Base-by-base conservation (phyloP, 2,797 vertebrate genomes). In the Gallirallus australis region DNA sequence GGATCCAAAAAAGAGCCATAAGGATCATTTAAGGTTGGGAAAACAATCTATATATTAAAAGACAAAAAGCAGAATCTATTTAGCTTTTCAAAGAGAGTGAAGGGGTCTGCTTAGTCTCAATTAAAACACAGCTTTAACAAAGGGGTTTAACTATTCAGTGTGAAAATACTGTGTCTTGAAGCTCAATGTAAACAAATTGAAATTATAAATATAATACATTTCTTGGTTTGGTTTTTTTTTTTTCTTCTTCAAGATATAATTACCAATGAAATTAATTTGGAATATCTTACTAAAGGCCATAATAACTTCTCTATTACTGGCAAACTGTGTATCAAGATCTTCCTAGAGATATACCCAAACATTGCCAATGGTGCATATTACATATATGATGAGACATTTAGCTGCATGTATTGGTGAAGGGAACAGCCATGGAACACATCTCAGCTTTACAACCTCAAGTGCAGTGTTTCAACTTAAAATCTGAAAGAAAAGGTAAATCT, bases 231-330 rank as follows among this genome's bases (percentile, higher is more conserved):
- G 33, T 37, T 7, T 52, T 28, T 15, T 28, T 28, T 25, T 25
- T 50, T 52, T 27, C 21, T 57, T 31, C 23, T 7, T 0, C 11
- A 16, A n/a, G n/a, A 39, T 1, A 6, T 31, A 31, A 15, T 59
- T 54, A 33, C 9, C 15, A 73, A 56, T 71, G 33, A 53, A 75
- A 91, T 48, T 18, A 40, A 6, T n/a, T 37, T 10, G 5, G 4
- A 2, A 53, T 9, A 23, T 56, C 13, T 60, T 71, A 47, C 15
- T 65, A 64, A 86, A 88, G 23, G 17, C 7, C 17, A 15, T 57
- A 61, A 81, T 30, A 4, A 78, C 57, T 78, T 56, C 16, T 64
- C 12, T 24, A 16, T 19, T 88, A 57, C 9, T 57, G 12, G 3
- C 3, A 88, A 68, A 66, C 78, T 68, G 45, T n/a, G n/a, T 53